Evolutionary conservation across 2,113 vertebrate species (phyloP).

Genomic region (Panthera tigris): DNA sequence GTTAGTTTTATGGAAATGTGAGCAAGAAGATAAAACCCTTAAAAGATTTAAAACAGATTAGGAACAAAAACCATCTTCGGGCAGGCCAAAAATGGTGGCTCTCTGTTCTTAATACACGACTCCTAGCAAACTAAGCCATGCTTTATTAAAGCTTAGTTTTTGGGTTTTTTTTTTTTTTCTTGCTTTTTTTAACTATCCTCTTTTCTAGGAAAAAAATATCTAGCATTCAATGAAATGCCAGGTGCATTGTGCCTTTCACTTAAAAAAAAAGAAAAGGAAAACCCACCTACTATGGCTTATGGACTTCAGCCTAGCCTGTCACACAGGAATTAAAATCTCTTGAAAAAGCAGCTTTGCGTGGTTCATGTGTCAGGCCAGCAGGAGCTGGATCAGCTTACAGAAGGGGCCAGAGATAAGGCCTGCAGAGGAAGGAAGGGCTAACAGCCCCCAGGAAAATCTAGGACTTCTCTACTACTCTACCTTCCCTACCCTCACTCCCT

Average conservation of each 20-base stretch:
- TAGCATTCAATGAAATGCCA: constrained; percentile 61
- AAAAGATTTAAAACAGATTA: constrained; percentile 56
- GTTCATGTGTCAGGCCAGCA: constrained; percentile 76
- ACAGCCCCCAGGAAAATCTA: constrained; percentile 57
- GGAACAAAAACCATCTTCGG: not conserved
- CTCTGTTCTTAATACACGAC: not conserved
- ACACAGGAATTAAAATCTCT: constrained; percentile 68
- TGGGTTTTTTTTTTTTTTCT: no score
- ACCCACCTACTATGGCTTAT: constrained; percentile 46
- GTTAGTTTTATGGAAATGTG: constrained; percentile 9
- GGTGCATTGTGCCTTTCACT: constrained; percentile 61
- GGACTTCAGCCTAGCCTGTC: constrained; percentile 68
- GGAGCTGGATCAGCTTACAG: constrained; percentile 79
- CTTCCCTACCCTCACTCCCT: not conserved
- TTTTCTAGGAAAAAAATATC: not conserved
- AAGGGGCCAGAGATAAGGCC: constrained; percentile 81
- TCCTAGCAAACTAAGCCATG: not conserved
- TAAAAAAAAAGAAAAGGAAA: constrained; percentile 16
- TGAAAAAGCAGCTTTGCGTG: constrained; percentile 66
- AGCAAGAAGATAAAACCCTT: not conserved
- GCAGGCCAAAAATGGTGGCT: not conserved
- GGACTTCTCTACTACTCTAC: constrained; percentile 59
- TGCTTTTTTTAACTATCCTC: not conserved
- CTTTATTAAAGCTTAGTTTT: constrained; percentile 31
- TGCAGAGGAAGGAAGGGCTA: constrained; percentile 66